Evolutionary conservation across 2,113 vertebrate species (phyloP).

Genomic region (Ginglymostoma cirratum): DNA sequence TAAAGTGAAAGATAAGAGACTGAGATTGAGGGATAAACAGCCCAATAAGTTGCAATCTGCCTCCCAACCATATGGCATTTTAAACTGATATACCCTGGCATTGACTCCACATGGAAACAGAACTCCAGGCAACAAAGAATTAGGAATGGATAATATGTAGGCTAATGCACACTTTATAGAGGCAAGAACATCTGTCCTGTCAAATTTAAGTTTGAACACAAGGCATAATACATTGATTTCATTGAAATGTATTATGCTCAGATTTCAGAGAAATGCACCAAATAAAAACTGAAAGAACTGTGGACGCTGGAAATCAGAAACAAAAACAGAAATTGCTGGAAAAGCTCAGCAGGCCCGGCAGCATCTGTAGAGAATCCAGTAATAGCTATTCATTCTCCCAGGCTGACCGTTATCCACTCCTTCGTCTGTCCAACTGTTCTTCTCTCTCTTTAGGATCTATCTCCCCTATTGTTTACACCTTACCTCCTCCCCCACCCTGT

Average conservation of each 20-base stretch:
- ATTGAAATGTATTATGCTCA: background rate
- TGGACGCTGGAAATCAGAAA: no score
- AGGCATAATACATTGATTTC: background rate
- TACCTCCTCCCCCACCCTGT: no score
- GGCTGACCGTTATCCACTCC: no score
- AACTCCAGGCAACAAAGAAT: constrained; percentile 19
- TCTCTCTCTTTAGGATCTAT: no score
- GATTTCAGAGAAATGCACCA: background rate
- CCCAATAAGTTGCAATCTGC: constrained; percentile 17
- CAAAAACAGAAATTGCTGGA: no score
- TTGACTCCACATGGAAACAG: background rate
- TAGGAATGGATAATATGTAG: constrained; percentile 29
- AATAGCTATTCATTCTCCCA: no score
- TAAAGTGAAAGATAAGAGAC: constrained; percentile 26
- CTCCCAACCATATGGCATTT: constrained; percentile 14
- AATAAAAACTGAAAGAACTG: no score
- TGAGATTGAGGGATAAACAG: constrained; percentile 26
- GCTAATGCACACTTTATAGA: constrained; percentile 30
- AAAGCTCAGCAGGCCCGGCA: no score
- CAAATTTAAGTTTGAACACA: background rate
- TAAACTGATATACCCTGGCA: constrained; percentile 9
- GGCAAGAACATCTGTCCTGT: background rate
- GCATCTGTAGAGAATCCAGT: no score
- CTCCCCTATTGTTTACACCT: no score
- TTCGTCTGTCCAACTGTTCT: no score